These are phyloP conservation scores for Thripadectes ignobilis DNA, from an alignment of 2,797 vertebrate genomes.

Conservation along the genomic window DNA sequence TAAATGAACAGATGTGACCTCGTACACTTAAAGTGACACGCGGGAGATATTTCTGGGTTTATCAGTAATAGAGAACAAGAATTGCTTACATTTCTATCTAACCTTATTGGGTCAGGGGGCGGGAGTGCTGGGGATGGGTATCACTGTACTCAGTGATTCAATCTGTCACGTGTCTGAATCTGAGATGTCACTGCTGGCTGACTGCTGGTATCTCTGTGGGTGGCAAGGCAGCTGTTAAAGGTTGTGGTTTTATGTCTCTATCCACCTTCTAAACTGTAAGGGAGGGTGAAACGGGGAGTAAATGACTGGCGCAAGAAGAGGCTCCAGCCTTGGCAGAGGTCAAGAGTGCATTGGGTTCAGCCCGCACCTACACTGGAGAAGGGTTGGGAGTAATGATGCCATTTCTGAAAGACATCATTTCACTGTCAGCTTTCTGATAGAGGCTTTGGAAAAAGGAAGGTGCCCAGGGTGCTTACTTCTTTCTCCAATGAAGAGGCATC, in stretches of 20 bases:
- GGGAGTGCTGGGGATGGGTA: not conserved
- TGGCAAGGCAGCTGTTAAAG: not conserved
- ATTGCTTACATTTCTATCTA: not conserved
- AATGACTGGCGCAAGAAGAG: not conserved
- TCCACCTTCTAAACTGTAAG: not conserved
- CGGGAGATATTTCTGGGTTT: not conserved
- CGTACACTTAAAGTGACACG: not conserved
- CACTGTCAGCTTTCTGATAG: not conserved
- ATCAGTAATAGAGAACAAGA: not conserved
- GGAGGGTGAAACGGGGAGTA: not conserved
- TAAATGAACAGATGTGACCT: not conserved
- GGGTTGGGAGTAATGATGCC: not conserved
- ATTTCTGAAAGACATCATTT: not conserved
- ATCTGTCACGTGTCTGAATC: not conserved
- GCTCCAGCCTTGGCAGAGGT: not conserved
- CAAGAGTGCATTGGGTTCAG: not conserved
- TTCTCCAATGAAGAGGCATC: not conserved
- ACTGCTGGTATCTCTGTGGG: not conserved
- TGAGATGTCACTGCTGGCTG: not conserved
- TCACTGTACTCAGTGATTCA: not conserved
- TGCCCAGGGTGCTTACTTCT: not conserved
- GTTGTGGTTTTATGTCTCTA: not conserved
- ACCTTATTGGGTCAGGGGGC: not conserved
- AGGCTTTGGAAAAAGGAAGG: not conserved
- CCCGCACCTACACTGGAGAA: not conserved